These are phyloP conservation scores for Lamellibrachia columna DNA, from an alignment of 2,888 invertebrate species.

Conservation along the genomic window DNA sequence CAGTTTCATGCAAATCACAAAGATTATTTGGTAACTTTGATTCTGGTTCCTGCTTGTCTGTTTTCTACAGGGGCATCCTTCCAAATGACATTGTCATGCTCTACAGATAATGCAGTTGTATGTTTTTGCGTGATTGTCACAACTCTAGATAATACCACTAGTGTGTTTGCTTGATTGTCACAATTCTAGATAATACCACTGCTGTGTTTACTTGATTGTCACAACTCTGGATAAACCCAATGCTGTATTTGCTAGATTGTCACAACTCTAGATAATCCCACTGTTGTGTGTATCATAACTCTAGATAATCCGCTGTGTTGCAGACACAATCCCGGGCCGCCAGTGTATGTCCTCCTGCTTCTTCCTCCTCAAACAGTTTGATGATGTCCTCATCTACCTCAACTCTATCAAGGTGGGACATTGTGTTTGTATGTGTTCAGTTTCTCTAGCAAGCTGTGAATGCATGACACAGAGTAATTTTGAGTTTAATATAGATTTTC, in stretches of 20 bases:
- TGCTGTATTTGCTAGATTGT: too few species aligned
- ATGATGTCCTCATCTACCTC: constrained; percentile 94
- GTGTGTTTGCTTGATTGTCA: background rate
- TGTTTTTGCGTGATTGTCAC: too few species aligned
- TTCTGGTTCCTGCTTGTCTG: too few species aligned
- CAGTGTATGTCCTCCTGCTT: constrained; percentile 99
- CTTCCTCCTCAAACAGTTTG: constrained; percentile 92
- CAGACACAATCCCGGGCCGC: constrained; percentile 89
- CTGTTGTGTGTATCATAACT: background rate
- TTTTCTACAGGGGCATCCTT: too few species aligned
- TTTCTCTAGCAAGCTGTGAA: background rate
- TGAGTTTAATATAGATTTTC: background rate
- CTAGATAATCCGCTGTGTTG: constrained; percentile 27
- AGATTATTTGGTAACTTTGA: too few species aligned
- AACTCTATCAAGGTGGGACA: constrained; percentile 85
- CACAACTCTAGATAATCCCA: background rate
- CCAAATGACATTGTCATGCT: too few species aligned
- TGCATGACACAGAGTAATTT: background rate
- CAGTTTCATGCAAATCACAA: too few species aligned
- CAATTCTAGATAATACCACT: background rate
- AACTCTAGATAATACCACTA: too few species aligned
- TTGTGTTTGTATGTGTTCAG: background rate
- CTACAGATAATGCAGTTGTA: too few species aligned
- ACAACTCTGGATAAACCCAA: too few species aligned
- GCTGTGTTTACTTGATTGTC: too few species aligned